phyloP scores from a whole-genome alignment of 2,797 vertebrate species.

The Parauchenoglanis punctatus region DNA sequence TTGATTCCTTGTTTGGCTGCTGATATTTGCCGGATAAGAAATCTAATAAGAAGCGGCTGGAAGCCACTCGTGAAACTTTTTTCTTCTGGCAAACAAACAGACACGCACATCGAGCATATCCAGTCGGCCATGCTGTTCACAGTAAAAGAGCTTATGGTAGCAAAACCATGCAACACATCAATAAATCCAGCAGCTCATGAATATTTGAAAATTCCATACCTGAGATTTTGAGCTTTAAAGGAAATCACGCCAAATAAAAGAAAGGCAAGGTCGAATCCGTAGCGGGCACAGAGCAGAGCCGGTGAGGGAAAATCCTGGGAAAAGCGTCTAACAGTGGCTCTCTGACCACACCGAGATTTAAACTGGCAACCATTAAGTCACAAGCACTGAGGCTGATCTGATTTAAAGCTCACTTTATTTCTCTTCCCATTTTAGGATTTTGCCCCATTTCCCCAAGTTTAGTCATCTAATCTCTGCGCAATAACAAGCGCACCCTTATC shows the following conservation, averaged over 20 bases:
- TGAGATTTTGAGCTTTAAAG: slow-evolving; percentile 31
- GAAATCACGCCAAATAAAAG: neutral
- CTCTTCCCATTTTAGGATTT: neutral
- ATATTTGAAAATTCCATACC: slow-evolving; percentile 46
- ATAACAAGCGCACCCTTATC: neutral
- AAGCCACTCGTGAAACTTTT: slow-evolving; percentile 28
- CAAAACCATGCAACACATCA: slow-evolving; percentile 24
- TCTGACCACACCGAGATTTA: neutral
- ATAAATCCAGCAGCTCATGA: slow-evolving; percentile 49
- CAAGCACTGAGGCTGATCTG: neutral
- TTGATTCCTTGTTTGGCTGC: slow-evolving; percentile 31
- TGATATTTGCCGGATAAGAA: slow-evolving; percentile 41
- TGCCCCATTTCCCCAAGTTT: neutral
- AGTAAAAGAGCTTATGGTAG: slow-evolving; percentile 32
- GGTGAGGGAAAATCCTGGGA: neutral
- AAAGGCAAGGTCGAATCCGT: neutral
- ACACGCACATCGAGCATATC: slow-evolving; percentile 22
- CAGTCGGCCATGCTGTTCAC: slow-evolving; percentile 19
- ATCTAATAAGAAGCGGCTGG: slow-evolving; percentile 42
- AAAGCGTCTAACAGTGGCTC: neutral
- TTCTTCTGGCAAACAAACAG: slow-evolving; percentile 19
- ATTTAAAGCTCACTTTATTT: neutral
- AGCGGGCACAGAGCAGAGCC: neutral
- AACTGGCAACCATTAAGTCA: neutral
- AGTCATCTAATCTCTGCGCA: neutral